Percentiles rank a stretch among this genome's conserved stretches.
Evolutionary conservation across 2,113 vertebrate genomes (phyloP).

Genomic region (Thinocorus orbignyianus): DNA sequence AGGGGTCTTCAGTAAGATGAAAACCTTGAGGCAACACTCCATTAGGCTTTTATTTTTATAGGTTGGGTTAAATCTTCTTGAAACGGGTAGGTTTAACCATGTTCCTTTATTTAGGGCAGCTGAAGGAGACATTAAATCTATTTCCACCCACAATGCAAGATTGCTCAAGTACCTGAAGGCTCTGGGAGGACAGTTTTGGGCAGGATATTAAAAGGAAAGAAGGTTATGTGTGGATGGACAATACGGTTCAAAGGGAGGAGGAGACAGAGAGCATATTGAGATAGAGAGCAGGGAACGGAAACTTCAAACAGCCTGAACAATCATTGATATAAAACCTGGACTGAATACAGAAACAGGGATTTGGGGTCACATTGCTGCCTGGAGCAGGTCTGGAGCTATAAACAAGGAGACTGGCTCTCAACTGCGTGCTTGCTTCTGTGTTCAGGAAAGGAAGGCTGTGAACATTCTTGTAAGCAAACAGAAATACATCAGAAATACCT

Average conservation of each 20-base stretch:
- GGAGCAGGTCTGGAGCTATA: background rate
- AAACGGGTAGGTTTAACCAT: constrained; percentile 4
- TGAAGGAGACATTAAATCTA: constrained; percentile 48
- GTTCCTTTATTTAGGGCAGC: constrained; percentile 37
- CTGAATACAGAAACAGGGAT: background rate
- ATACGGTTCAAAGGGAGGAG: background rate
- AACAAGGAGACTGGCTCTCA: background rate
- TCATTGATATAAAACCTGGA: constrained; percentile 14
- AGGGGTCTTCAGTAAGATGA: constrained; percentile 27
- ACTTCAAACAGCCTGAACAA: constrained; percentile 45
- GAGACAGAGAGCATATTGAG: background rate
- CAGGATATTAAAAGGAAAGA: background rate
- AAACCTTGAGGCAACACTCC: constrained; percentile 61
- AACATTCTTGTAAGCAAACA: background rate
- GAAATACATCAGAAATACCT: background rate
- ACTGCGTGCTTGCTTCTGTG: background rate
- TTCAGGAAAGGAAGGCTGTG: background rate
- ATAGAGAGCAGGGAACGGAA: constrained; percentile 13
- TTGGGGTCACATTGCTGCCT: constrained; percentile 4
- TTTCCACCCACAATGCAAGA: constrained; percentile 33
- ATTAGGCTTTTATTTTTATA: constrained; percentile 56
- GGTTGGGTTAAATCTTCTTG: constrained; percentile 4
- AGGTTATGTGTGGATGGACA: background rate
- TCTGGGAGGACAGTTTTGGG: constrained; percentile 7
- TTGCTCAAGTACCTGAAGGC: constrained; percentile 38